These are phyloP conservation scores for Eucidaris tribuloides DNA, from an alignment of 35 echinoderm and acorn worm genomes.

Conservation along the genomic window DNA sequence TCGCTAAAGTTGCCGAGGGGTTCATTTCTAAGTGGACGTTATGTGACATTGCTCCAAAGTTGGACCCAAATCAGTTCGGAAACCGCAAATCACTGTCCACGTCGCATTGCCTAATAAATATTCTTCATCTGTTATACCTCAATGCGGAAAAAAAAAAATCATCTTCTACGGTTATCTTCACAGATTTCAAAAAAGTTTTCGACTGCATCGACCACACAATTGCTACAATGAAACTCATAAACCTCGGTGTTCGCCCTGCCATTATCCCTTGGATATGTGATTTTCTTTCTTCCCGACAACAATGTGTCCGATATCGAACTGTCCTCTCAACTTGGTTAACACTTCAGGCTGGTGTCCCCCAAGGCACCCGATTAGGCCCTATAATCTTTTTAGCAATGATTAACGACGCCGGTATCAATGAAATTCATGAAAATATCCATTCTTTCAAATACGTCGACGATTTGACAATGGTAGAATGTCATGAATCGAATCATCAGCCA, in stretches of 20 bases:
- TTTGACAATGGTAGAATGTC: no score
- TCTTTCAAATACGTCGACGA: no score
- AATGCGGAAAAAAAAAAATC: background rate
- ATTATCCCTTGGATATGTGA: background rate
- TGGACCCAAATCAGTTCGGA: slow-evolving; percentile 9
- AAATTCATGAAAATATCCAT: no score
- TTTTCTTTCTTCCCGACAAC: background rate
- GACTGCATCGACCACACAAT: background rate
- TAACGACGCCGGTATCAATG: no score
- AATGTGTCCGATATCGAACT: background rate
- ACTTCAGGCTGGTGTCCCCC: background rate
- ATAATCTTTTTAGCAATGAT: slow-evolving; percentile 10
- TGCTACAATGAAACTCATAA: background rate
- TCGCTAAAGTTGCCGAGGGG: slow-evolving; percentile 26
- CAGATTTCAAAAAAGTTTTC: slow-evolving; percentile 31
- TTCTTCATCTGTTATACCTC: background rate
- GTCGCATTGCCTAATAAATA: slow-evolving; percentile 11
- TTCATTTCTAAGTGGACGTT: slow-evolving; percentile 1
- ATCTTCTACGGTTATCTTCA: background rate
- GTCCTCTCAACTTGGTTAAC: background rate
- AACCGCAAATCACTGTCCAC: background rate
- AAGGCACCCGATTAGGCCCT: background rate
- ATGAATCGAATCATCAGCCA: no score
- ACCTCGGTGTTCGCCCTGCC: background rate
- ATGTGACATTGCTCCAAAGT: background rate